Conservation (phyloP, 2,113 vertebrate genomes). For the Mormyrus lacerda region DNA sequence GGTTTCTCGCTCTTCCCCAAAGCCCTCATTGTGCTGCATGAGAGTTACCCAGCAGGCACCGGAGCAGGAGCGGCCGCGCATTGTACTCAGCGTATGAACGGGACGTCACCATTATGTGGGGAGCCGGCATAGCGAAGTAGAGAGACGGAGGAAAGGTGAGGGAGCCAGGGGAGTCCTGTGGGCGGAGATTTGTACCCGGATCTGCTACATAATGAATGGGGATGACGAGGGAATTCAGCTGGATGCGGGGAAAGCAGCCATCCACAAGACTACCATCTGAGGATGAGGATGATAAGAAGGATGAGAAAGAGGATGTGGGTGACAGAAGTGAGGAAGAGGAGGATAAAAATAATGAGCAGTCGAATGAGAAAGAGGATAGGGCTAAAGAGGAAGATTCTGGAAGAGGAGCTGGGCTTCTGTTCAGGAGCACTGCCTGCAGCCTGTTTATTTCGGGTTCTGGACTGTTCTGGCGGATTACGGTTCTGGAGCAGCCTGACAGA, state of each 20-base stretch:
- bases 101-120: neutral
- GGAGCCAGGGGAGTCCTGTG: neutral
- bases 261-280: neutral
- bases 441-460: neutral
- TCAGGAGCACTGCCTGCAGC: neutral
- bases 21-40: neutral
- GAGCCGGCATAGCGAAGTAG: neutral
- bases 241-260: neutral
- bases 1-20: neutral
- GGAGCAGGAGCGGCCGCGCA: neutral
- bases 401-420: neutral
- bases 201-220: neutral
- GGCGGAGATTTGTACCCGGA: neutral
- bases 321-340: neutral
- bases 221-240: neutral
- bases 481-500: neutral
- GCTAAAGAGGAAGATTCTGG: neutral
- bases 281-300: no score
- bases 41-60: neutral
- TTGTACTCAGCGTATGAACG: neutral
- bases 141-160: neutral
- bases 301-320: neutral
- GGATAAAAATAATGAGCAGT: no score
- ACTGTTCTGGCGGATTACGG: neutral
- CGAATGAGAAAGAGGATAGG: neutral